A percentile compares a stretch with the other conserved stretches of the same genome.
These are phyloP conservation scores for Lithophane socia DNA, from an alignment of 2,888 invertebrate species.

Conservation along the genomic window DNA sequence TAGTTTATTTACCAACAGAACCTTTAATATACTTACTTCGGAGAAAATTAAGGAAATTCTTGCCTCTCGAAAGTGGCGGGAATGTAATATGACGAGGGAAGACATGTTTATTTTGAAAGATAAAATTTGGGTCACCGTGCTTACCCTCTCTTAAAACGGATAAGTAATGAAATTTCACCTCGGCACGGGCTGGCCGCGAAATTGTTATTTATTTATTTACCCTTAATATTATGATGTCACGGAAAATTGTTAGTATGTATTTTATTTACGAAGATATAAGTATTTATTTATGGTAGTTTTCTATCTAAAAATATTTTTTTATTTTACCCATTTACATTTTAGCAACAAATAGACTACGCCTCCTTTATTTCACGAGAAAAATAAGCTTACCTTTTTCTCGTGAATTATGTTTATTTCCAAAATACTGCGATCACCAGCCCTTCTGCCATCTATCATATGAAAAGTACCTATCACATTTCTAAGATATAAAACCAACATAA, in stretches of 20 bases:
- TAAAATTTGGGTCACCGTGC: conserved; percentile 70
- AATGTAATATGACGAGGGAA: conserved; percentile 64
- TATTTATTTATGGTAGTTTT: neutral
- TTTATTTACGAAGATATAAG: neutral
- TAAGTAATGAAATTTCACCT: conserved; percentile 73
- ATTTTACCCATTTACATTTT: neutral
- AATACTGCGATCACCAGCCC: neutral
- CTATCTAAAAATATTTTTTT: neutral
- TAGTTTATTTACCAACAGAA: conserved; percentile 5
- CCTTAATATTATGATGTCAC: conserved; percentile 47
- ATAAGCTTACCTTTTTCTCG: neutral
- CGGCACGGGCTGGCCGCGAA: conserved; percentile 41
- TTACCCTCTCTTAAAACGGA: conserved; percentile 67
- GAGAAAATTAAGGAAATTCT: conserved; percentile 59
- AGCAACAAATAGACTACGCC: neutral
- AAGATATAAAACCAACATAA: neutral
- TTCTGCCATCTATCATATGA: neutral
- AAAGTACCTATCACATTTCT: neutral
- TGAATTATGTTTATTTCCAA: neutral
- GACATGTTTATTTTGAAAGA: conserved; percentile 66
- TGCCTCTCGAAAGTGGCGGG: conserved; percentile 43
- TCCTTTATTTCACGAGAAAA: neutral
- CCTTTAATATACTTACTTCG: conserved; percentile 48
- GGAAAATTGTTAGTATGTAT: conserved; percentile 16
- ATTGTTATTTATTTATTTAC: conserved; percentile 66